phyloP scores from a whole-genome alignment of 2,113 vertebrate species.

The Zosterops japonicus region DNA sequence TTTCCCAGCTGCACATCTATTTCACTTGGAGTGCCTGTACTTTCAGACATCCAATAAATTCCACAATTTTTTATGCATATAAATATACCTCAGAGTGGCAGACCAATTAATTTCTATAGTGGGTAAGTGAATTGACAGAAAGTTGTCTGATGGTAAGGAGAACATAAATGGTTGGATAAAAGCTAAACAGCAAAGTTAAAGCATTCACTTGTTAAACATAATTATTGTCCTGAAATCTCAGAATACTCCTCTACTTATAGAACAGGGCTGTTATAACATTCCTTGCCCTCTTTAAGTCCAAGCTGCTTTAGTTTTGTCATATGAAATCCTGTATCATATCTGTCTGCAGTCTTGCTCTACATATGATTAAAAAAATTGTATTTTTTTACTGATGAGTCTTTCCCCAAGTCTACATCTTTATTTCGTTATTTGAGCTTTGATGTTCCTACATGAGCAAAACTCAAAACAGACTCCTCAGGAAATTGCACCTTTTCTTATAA shows the following conservation, averaged over 20 bases:
- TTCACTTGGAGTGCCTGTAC: neutral
- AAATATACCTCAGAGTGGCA: neutral
- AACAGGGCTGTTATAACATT: neutral
- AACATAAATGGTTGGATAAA: neutral
- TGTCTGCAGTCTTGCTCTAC: neutral
- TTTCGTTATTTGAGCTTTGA: neutral
- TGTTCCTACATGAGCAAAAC: neutral
- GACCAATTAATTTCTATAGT: neutral
- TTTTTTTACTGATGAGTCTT: neutral
- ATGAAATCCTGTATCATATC: neutral
- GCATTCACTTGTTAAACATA: neutral
- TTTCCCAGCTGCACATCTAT: neutral
- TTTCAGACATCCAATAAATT: neutral
- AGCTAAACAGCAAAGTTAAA: neutral
- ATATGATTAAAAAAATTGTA: neutral
- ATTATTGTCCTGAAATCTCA: neutral
- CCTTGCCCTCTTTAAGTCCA: neutral
- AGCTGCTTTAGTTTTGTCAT: neutral
- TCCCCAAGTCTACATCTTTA: neutral
- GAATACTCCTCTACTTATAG: neutral
- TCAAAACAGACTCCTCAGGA: neutral
- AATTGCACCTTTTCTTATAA: neutral
- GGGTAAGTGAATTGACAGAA: neutral
- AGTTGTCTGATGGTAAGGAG: neutral
- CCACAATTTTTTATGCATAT: neutral